A percentile compares a stretch with the other conserved stretches of the same genome.
Conservation (phyloP, 2,797 vertebrate species). For the Apogon talboti region DNA sequence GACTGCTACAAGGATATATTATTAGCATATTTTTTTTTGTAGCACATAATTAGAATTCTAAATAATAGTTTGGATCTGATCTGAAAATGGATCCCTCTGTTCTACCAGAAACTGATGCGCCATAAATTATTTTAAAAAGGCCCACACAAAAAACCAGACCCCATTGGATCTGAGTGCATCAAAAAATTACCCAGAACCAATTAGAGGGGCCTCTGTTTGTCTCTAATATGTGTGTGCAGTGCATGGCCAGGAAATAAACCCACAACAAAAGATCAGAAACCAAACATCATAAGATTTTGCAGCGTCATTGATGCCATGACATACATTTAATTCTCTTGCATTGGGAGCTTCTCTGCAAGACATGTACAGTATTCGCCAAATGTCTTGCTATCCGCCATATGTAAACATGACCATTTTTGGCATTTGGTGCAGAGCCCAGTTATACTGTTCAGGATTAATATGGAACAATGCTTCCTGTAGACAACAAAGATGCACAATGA, state of each 20-base stretch:
- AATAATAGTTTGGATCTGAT: too few species aligned
- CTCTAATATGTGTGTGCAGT: neutral
- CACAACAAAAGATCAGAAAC: neutral
- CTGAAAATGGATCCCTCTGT: too few species aligned
- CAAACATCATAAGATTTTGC: conserved; percentile 18
- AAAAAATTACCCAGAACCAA: neutral
- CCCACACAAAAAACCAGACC: too few species aligned
- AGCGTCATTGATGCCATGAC: conserved; percentile 31
- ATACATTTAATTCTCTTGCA: conserved; percentile 22
- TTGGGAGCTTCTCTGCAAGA: neutral
- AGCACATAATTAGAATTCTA: too few species aligned
- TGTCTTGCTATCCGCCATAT: conserved; percentile 23
- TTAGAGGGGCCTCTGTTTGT: neutral
- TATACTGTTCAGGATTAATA: conserved; percentile 10
- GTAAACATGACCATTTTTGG: conserved; percentile 34
- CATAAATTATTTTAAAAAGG: too few species aligned
- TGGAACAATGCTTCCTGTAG: neutral
- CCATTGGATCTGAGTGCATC: neutral
- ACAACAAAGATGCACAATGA: neutral
- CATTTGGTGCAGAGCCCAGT: conserved; percentile 3
- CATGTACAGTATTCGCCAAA: conserved; percentile 18
- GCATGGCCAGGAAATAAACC: conserved; percentile 18
- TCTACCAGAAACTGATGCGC: too few species aligned
- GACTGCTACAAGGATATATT: neutral
- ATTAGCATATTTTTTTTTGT: neutral